Evolutionary conservation across 2,888 invertebrate genomes (phyloP), one percentile per base, ranked within the genome.

Genomic region (Hypselothyrea guttata): DNA sequence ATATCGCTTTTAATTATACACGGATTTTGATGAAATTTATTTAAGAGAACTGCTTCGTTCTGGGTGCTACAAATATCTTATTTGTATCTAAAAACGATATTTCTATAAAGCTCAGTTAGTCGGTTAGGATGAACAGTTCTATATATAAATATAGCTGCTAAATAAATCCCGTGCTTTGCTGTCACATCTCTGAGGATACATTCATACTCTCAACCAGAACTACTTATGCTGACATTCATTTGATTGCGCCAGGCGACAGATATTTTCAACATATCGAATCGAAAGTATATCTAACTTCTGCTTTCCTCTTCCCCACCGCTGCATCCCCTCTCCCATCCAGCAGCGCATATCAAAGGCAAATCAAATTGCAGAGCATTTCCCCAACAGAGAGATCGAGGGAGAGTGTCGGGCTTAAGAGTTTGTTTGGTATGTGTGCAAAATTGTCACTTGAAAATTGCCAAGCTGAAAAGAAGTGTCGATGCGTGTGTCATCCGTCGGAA

Each of bases 381-480:
- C 28, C 31, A 4, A 16, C 22, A 12, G 40, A n/a, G 27, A 11
- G 1, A 2, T 12, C 7, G 7, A 37, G 38, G 5, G 33, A 33
- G 22, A 8, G n/a, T 30, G 28, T 35, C 5, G 22, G 5, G 22
- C 22, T 22, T 22, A 22, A 22, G 46, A 47, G 70, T 54, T 59
- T 73, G 57, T 41, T 79, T 68, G 71, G 35, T 41, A 52, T 78
- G 61, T 82, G 79, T 62, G 55, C 30, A 53, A 78, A 78, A 83
- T 75, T 82, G 79, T 82, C 83, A 77, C 77, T 78, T 78, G 79
- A 69, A 77, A 79, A 83, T 75, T 75, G 66, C 53, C 60, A 62
- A 64, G 71, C 35, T 67, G 62, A 46, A 69, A 56, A 46, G 73
- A 68, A 60, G 56, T 60, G 48, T 62, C 42, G 53, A 56, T 61